Base-by-base conservation (phyloP, 2,888 invertebrate genomes). In the Diachrysia chrysitis region DNA sequence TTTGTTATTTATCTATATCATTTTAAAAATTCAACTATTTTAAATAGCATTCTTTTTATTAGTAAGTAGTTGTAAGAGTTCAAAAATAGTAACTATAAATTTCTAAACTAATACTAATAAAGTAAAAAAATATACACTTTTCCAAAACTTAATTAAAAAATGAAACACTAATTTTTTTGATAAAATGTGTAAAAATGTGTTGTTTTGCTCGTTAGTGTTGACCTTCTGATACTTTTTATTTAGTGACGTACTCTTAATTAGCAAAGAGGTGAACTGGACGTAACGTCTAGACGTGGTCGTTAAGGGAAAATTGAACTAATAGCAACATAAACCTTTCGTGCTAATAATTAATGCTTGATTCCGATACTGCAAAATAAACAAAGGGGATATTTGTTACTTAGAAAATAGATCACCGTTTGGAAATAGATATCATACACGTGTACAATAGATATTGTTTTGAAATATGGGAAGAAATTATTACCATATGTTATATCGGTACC, bases 231-330 rank as follows among this genome's bases (percentile, higher is more conserved):
- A 53, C n/a, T 25, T 9, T 1, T 14, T 69, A 2, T 42, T 10
- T 42, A 9, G 16, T 46, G 0, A 19, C 21, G 64, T 58, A 51
- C 51, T 63, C 10, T 53, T 53, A 61, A 75, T 76, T 75, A 76
- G 72, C 60, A 67, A 76, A 75, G 46, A 63, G 56, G 63, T 0
- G 35, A 42, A 61, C 60, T 58, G 58, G 61, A 63, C 58, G 23
- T 63, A 17, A 63, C 57, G 48, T 35, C 58, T 58, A 60, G 73
- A 32, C 58, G 42, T 6, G 7, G 42, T 17, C 21, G 60, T 76
- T 70, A 66, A 42, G 12, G 46, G 55, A n/a, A 58, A 76, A 62
- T 63, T 62, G 55, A 58, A 56, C 21, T 12, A 53, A 57, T 64
- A 60, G 42, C 37, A 42, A 10, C 32, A 29, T 29, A 29, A 29